phyloP scores from a whole-genome alignment of 1,140 invertebrate species.

The Scaptodrosophila lebanonensis region DNA sequence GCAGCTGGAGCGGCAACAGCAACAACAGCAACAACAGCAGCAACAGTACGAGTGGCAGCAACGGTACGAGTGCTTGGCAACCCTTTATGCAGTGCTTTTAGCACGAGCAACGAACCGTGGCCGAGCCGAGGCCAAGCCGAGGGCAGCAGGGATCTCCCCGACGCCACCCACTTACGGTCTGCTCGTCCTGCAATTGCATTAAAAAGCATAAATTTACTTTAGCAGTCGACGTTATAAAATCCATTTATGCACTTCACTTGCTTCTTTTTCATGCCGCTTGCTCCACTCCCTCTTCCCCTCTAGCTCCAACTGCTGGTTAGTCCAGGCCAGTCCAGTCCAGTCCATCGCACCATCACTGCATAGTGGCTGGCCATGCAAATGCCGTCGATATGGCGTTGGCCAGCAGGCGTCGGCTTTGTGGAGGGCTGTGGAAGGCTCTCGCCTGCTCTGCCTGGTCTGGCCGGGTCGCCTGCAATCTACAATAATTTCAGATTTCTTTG shows the following conservation, averaged over 20 bases:
- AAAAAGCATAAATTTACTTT: constrained; percentile 76
- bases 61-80: background rate
- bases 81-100: constrained; percentile 42
- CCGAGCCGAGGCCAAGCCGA: constrained; percentile 13
- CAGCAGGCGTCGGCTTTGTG: no score
- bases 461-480: constrained; percentile 53
- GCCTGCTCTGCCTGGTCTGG: background rate
- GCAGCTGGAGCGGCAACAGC: constrained; percentile 1
- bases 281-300: background rate
- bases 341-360: no score
- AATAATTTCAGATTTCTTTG: constrained; percentile 74
- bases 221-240: constrained; percentile 73
- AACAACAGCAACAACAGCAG: constrained; percentile 28
- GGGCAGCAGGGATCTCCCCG: background rate
- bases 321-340: no score
- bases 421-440: no score
- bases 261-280: constrained; percentile 30
- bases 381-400: no score
- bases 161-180: constrained; percentile 63
- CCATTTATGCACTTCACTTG: constrained; percentile 75
- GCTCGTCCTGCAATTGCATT: constrained; percentile 72
- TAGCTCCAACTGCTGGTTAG: background rate
- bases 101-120: constrained; percentile 51
- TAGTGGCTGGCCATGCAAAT: constrained; percentile 24
- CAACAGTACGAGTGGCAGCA: background rate